Evolutionary conservation across 2,113 vertebrate genomes (phyloP).

Genomic region (Chionomys nivalis): DNA sequence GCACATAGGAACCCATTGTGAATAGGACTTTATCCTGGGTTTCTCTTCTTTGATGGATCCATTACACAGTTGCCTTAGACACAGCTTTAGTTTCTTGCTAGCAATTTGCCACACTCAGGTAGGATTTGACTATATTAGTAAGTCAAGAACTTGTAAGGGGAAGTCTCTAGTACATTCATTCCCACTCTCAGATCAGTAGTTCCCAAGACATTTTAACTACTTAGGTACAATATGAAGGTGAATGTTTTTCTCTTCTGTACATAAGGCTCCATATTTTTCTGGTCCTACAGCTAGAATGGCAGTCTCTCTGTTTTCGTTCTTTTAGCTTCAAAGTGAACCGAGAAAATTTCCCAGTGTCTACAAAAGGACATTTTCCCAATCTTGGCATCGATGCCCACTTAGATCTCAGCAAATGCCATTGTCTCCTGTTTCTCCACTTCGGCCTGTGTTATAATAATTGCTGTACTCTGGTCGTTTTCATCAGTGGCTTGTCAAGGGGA

Average conservation of each 20-base stretch:
- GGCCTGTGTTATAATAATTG: background rate
- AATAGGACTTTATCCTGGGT: background rate
- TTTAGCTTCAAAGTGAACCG: background rate
- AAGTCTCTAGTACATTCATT: background rate
- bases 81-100: background rate
- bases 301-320: background rate
- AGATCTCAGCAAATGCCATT: background rate
- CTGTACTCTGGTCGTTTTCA: background rate
- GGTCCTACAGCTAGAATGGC: background rate
- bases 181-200: background rate
- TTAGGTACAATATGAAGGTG: background rate
- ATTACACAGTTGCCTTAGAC: background rate
- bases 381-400: background rate
- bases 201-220: background rate
- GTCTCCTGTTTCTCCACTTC: background rate
- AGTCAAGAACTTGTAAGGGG: background rate
- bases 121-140: background rate
- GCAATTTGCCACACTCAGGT: background rate
- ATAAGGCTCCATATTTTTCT: background rate
- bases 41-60: constrained; percentile 8
- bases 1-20: background rate
- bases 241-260: background rate
- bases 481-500: background rate
- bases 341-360: background rate
- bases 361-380: background rate